Evolutionary conservation across 2,113 vertebrate genomes (phyloP).

Genomic region (Tamias sibiricus): DNA sequence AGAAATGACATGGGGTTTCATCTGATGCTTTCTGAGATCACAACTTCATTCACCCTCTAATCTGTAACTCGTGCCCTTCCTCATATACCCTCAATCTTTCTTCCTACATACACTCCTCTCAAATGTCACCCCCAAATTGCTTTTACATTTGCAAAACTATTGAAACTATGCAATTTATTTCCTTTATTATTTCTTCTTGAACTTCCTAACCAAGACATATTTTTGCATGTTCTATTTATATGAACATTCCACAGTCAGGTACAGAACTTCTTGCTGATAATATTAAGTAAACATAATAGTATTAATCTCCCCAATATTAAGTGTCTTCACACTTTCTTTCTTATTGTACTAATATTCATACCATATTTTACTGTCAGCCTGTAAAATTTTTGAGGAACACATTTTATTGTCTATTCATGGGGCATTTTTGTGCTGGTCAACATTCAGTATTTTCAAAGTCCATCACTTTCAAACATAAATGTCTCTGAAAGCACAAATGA

Average conservation of each 20-base stretch:
- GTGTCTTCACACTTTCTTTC: not conserved
- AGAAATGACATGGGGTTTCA: not conserved
- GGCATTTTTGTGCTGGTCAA: not conserved
- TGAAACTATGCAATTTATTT: not conserved
- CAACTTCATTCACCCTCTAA: not conserved
- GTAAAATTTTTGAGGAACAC: not conserved
- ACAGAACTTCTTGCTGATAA: not conserved
- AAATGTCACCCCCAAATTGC: not conserved
- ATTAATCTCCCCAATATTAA: not conserved
- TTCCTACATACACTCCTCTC: not conserved
- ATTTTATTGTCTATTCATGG: not conserved
- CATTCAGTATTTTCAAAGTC: not conserved
- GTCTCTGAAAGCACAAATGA: constrained; percentile 24
- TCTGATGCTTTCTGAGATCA: not conserved
- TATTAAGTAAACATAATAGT: not conserved
- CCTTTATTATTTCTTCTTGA: constrained; percentile 41
- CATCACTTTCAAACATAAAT: not conserved
- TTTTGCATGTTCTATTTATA: constrained; percentile 23
- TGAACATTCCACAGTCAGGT: not conserved
- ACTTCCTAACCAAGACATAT: not conserved
- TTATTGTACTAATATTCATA: not conserved
- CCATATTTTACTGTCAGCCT: not conserved
- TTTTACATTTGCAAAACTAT: not conserved
- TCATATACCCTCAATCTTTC: not conserved
- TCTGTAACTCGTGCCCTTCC: not conserved